Evolutionary conservation across 2,797 vertebrate species (phyloP).

Genomic region (Phalloptychus januarius): DNA sequence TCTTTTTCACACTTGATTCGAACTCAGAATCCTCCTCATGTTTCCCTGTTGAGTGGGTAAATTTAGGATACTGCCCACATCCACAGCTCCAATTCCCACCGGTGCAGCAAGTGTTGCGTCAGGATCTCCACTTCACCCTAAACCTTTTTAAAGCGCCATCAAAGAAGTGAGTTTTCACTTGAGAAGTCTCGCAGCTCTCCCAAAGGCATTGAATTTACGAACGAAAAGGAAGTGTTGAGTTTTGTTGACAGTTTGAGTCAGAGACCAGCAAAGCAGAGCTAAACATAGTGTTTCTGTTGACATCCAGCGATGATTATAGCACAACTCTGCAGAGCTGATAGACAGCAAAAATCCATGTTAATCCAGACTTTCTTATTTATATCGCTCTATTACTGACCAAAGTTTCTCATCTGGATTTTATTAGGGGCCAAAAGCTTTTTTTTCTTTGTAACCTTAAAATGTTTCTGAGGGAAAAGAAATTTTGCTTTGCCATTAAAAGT

Average conservation of each 20-base stretch:
- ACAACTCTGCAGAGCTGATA: background rate
- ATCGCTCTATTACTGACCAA: background rate
- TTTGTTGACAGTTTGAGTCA: slow-evolving; percentile 4
- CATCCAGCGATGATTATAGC: background rate
- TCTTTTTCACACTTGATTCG: slow-evolving; percentile 7
- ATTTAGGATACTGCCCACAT: slow-evolving; percentile 4
- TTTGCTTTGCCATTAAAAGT: background rate
- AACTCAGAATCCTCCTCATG: slow-evolving; percentile 8
- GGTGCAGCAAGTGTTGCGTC: background rate
- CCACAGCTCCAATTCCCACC: slow-evolving; percentile 1
- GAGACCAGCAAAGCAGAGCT: background rate
- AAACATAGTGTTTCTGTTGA: slow-evolving; percentile 7
- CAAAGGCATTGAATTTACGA: background rate
- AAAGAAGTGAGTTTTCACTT: slow-evolving; percentile 6
- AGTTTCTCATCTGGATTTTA: background rate
- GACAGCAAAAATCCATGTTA: background rate
- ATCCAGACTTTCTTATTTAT: background rate
- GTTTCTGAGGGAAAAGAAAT: background rate
- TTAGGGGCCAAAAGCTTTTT: background rate
- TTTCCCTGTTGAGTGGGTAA: slow-evolving; percentile 1
- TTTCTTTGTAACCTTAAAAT: background rate
- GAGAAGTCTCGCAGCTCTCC: background rate
- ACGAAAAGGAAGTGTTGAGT: slow-evolving; percentile 1
- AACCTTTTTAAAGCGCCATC: background rate
- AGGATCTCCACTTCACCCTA: background rate